These are phyloP conservation scores for Ataeniobius toweri DNA, from an alignment of 2,797 vertebrate genomes.

Conservation along the genomic window DNA sequence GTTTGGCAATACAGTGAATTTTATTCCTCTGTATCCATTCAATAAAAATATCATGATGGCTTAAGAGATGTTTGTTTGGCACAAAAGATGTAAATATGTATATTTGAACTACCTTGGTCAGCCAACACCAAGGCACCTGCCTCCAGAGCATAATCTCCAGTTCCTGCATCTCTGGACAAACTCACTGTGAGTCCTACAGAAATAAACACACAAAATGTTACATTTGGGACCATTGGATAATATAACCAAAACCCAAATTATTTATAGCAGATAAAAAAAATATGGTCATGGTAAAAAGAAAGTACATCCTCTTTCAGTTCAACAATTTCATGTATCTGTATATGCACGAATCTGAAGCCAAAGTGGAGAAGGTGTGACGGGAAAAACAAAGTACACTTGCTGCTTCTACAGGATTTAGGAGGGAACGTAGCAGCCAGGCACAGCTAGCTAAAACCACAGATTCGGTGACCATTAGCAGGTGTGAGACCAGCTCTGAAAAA, in stretches of 20 bases:
- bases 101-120: constrained; percentile 64
- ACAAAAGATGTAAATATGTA: not conserved
- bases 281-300: not conserved
- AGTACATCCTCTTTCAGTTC: not conserved
- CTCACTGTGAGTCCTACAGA: constrained; percentile 90
- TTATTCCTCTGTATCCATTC: no score
- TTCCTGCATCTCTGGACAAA: constrained; percentile 88
- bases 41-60: no score
- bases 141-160: constrained; percentile 95
- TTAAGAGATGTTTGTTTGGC: no score
- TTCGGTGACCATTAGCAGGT: no score
- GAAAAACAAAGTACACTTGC: no score
- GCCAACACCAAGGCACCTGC: constrained; percentile 95
- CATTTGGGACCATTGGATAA: not conserved
- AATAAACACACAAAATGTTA: not conserved
- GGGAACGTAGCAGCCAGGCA: no score
- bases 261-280: not conserved
- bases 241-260: not conserved
- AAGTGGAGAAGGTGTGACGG: no score
- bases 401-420: no score
- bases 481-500: no score
- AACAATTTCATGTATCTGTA: not conserved
- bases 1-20: no score
- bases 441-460: no score
- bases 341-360: not conserved